Base-by-base conservation (phyloP, 2,888 invertebrate species). In the Phorcus lineatus region DNA sequence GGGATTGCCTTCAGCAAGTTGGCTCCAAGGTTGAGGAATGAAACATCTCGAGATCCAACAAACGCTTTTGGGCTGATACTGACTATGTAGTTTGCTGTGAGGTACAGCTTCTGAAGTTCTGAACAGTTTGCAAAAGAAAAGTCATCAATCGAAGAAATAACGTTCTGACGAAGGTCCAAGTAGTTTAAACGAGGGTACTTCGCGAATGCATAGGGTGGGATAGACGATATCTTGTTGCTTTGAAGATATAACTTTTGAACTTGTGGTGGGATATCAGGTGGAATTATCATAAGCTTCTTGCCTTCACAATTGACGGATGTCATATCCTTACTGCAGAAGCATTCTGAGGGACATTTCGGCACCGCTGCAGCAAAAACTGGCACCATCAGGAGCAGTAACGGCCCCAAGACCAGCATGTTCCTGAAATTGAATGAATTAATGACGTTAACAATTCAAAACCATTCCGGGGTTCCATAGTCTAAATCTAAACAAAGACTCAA, bases 301-400 rank as follows among this genome's bases (percentile, higher is more conserved):
- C 89, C 88, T 7, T 85, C 83, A 81, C 89, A 89, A 55, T 89
- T 86, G 1, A 89, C 87, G 0, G 87, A 85, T 3, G 86, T 85
- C 36, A 84, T 77, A 9, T 74, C 81, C 75, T 86, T 87, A 80
- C 81, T 88, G 78, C 88, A 89, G 77, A 87, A 86, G 80, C 89
- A 89, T 22, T 79, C 31, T 0, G 80, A 66, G n/a, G 80, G 80
- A 74, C 79, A 79, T 0, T 52, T 31, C 11, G 55, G 11, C 16
- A 28, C 52, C 11, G 28, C 9, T 17, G 28, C n/a, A 2, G 19
- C 47, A 28, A 67, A 24, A 6, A 31, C 67, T 7, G 31, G n/a
- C 31, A 17, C 67, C 67, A 67, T 28, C 31, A 67, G 67, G 7
- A 67, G 31, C 19, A 36, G 52, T 7, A 57, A 16, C 2, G 19